phyloP scores from a whole-genome alignment of 2,113 vertebrate genomes.

The Herpailurus yagouaroundi region DNA sequence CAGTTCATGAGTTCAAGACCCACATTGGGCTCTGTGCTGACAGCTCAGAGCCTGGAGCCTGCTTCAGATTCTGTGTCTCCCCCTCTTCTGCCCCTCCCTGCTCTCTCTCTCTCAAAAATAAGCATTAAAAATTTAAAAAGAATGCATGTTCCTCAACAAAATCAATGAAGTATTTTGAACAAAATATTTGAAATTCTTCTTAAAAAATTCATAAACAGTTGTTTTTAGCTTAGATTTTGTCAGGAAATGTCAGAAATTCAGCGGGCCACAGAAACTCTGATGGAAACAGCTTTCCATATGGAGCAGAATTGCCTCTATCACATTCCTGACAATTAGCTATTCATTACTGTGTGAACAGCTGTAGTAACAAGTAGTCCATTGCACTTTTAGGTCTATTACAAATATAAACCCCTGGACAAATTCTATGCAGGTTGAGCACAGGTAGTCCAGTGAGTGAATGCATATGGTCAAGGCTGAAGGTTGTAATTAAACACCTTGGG shows the following conservation, averaged over 20 bases:
- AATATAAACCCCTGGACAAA: neutral
- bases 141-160: neutral
- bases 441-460: neutral
- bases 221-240: neutral
- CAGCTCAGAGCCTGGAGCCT: no score
- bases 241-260: neutral
- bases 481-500: neutral
- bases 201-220: neutral
- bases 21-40: no score
- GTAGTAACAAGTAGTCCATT: neutral
- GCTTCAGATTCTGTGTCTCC: no score
- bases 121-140: neutral
- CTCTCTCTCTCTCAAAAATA: no score
- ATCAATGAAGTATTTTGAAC: neutral
- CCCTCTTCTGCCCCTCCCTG: no score
- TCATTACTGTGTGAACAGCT: neutral
- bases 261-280: neutral
- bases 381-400: neutral
- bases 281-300: neutral
- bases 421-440: neutral
- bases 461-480: neutral
- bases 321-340: neutral
- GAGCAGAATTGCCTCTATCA: neutral
- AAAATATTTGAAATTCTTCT: neutral
- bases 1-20: no score